Base-by-base conservation (phyloP, 2,113 vertebrate species). In the Thunnus thynnus region DNA sequence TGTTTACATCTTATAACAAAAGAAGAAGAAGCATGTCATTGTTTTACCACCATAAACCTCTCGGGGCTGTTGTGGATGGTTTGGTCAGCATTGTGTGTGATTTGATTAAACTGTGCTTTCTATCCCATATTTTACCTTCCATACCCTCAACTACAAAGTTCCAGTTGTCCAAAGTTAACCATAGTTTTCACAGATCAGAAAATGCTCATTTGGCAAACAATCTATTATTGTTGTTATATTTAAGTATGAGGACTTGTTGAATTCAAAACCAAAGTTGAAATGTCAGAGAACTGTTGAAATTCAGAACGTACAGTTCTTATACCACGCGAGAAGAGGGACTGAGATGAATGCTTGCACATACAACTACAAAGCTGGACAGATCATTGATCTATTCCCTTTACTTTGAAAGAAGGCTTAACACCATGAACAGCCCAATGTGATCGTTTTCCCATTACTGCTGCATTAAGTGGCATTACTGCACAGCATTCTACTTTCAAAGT, bases 371-470 rank as follows among this genome's bases (percentile, higher is more conserved):
- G 51, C 30, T 36, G 47, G 61, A 67, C 22, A 54, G 72, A 78
- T 72, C 41, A 75, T 13, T 50, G 78, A 76, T 72, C 72, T 75
- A 27, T 66, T 74, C 25, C 41, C 22, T 58, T 14, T 41, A 50
- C 51, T 86, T 83, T 55, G 58, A 84, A 47, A 66, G 46, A 36
- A 44, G 13, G 51, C 48, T 85, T 56, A 48, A 72, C 71, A 68
- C 52, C 76, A 70, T 65, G 41, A 72, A 62, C 56, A 30, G 61
- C 50, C 51, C 78, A 80, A 13, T 58, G 69, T 71, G 64, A 89
- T 78, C 12, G 16, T 88, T 91, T 83, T 88, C 76, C 36, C 78
- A 92, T 91, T 86, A 91, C 10, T 4, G 47, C 76, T 58, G 51
- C 65, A 58, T 65, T 64, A 82, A 64, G 64, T 20, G 63, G 56